Conservation (phyloP, 2,113 vertebrate species). For the Dissostichus mawsoni region DNA sequence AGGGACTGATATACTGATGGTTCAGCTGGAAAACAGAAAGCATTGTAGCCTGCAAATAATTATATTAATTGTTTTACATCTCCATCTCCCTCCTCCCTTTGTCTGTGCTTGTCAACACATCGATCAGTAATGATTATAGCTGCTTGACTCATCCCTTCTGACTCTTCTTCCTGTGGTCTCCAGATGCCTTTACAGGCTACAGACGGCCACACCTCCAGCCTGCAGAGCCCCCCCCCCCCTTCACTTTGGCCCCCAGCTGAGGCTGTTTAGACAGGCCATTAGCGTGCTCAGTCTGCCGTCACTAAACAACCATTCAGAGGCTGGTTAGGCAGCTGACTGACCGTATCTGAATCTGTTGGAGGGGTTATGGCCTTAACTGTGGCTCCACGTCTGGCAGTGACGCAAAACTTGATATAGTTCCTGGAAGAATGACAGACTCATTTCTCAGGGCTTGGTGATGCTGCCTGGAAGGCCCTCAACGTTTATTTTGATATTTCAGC, state of each 20-base stretch:
- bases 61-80: slow-evolving; percentile 59
- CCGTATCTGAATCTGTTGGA: slow-evolving; percentile 59
- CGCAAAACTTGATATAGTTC: slow-evolving; percentile 22
- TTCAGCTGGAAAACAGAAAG: slow-evolving; percentile 48
- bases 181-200: slow-evolving; percentile 51
- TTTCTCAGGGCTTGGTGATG: slow-evolving; percentile 7
- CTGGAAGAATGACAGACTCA: not conserved
- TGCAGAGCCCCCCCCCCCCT: slow-evolving; percentile 20
- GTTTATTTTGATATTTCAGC: not conserved
- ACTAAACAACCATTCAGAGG: slow-evolving; percentile 66
- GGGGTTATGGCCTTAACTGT: slow-evolving; percentile 34
- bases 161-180: slow-evolving; percentile 32
- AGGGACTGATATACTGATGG: slow-evolving; percentile 33
- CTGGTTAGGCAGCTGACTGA: slow-evolving; percentile 78
- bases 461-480: slow-evolving; percentile 1
- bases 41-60: slow-evolving; percentile 38
- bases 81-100: slow-evolving; percentile 14
- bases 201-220: slow-evolving; percentile 31
- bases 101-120: slow-evolving; percentile 52
- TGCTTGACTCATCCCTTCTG: slow-evolving; percentile 49
- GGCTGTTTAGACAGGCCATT: slow-evolving; percentile 72
- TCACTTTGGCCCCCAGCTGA: slow-evolving; percentile 54
- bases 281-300: slow-evolving; percentile 64
- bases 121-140: slow-evolving; percentile 51
- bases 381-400: slow-evolving; percentile 30